Evolutionary conservation across 2,113 vertebrate genomes (phyloP).

Genomic region (Vulpes ferrilata): DNA sequence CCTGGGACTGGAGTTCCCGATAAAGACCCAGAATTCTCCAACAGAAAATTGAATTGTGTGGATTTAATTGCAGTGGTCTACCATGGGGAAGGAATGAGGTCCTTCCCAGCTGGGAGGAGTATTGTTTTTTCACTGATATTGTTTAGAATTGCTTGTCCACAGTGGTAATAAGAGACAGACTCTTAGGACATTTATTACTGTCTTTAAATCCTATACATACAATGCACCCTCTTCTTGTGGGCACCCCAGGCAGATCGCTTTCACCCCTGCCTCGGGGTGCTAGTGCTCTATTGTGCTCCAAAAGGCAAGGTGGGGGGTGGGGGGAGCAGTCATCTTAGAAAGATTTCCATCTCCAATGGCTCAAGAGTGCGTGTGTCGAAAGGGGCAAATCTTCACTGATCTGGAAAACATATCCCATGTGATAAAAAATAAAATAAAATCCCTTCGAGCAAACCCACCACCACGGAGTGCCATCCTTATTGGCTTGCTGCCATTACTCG

Average conservation of each 20-base stretch:
- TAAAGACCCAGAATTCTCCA: slow-evolving; percentile 3
- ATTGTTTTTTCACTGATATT: background rate
- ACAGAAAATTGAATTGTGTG: slow-evolving; percentile 43
- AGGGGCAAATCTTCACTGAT: slow-evolving; percentile 55
- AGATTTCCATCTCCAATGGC: slow-evolving; percentile 57
- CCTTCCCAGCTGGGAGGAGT: background rate
- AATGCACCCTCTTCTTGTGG: background rate
- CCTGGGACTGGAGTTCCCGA: slow-evolving; percentile 4
- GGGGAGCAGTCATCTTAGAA: slow-evolving; percentile 41
- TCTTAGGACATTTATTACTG: background rate
- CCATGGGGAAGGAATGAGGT: background rate
- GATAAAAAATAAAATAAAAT: slow-evolving; percentile 39
- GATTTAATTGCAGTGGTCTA: slow-evolving; percentile 1
- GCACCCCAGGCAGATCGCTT: background rate
- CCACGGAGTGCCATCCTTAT: slow-evolving; percentile 48
- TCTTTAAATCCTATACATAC: slow-evolving; percentile 47
- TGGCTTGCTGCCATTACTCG: slow-evolving; percentile 58
- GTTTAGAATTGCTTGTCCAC: slow-evolving; percentile 36
- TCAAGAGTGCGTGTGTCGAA: slow-evolving; percentile 19
- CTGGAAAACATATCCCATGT: slow-evolving; percentile 60
- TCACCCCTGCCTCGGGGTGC: background rate
- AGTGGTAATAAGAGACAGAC: slow-evolving; percentile 32
- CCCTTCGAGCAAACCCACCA: background rate
- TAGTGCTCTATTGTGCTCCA: background rate
- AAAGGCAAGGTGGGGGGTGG: background rate